Evolutionary conservation across 2,888 invertebrate species (phyloP).

Genomic region (Pemphredon lugubris): DNA sequence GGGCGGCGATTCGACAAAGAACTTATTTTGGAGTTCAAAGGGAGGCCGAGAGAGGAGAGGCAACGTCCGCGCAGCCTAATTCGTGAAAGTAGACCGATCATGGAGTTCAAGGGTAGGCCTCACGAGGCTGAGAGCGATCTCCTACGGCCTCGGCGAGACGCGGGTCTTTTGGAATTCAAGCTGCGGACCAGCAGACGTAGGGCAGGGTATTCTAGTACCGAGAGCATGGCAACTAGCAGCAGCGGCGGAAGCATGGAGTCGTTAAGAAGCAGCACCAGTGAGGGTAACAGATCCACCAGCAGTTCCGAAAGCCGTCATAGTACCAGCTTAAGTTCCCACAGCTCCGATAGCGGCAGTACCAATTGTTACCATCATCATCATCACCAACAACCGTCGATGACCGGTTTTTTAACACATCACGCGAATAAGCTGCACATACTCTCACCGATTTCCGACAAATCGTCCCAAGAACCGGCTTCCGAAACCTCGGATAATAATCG

Average conservation of each 20-base stretch:
- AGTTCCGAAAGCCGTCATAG: constrained; percentile 93
- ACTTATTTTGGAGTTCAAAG: constrained; percentile 85
- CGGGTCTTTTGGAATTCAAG: constrained; percentile 84
- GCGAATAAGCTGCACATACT: constrained; percentile 91
- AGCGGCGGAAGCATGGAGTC: constrained; percentile 95
- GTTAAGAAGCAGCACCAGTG: constrained; percentile 92
- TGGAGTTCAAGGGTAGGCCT: constrained; percentile 88
- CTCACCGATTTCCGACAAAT: constrained; percentile 94
- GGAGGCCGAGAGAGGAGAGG: constrained; percentile 83
- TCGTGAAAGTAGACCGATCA: constrained; percentile 84
- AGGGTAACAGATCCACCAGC: constrained; percentile 92
- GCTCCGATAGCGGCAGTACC: constrained; percentile 89
- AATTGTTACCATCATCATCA: constrained; percentile 83
- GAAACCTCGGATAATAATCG: constrained; percentile 92
- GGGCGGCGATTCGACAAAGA: constrained; percentile 84
- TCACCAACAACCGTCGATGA: constrained; percentile 80
- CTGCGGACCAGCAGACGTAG: constrained; percentile 85
- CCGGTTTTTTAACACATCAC: constrained; percentile 87
- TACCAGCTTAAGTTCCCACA: constrained; percentile 92
- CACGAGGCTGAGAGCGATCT: constrained; percentile 73
- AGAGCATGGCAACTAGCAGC: constrained; percentile 93
- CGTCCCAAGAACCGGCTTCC: constrained; percentile 92
- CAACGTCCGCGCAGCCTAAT: constrained; percentile 77
- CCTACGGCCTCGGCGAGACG: constrained; percentile 77
- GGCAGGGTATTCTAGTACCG: constrained; percentile 89